Evolutionary conservation across 2,888 invertebrate genomes (phyloP).

Genomic region (Cheilosia vernalis): DNA sequence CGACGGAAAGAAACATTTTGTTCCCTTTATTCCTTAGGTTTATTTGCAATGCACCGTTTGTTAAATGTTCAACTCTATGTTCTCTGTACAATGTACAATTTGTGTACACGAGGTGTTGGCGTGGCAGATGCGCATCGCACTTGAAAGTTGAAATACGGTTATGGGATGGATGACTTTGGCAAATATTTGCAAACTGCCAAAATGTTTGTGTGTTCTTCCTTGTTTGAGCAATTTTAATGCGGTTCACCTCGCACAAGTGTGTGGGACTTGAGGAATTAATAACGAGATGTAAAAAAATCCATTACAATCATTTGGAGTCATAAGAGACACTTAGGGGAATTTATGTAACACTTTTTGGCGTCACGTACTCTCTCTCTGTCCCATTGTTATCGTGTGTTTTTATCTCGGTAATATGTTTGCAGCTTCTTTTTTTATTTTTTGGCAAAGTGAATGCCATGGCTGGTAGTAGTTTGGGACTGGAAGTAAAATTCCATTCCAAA

Average conservation of each 20-base stretch:
- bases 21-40: slow-evolving; percentile 41
- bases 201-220: slow-evolving; percentile 46
- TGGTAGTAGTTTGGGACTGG: slow-evolving; percentile 6
- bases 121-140: slow-evolving; percentile 63
- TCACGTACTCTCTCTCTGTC: slow-evolving; percentile 54
- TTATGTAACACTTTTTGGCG: slow-evolving; percentile 57
- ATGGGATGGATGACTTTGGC: slow-evolving; percentile 54
- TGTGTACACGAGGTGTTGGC: slow-evolving; percentile 39
- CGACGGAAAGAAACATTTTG: slow-evolving; percentile 40
- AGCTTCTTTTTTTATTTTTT: slow-evolving; percentile 7
- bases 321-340: slow-evolving; percentile 58
- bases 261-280: slow-evolving; percentile 37
- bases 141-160: slow-evolving; percentile 45
- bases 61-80: slow-evolving; percentile 4
- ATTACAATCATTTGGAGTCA: slow-evolving; percentile 60
- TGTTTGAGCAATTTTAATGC: slow-evolving; percentile 31
- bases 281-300: slow-evolving; percentile 29
- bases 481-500: slow-evolving; percentile 25
- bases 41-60: slow-evolving; percentile 18
- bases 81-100: slow-evolving; percentile 25
- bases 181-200: slow-evolving; percentile 64
- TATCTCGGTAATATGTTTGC: slow-evolving; percentile 27
- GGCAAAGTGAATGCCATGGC: slow-evolving; percentile 48
- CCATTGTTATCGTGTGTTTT: slow-evolving; percentile 47
- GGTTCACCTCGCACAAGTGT: slow-evolving; percentile 32